phyloP scores from a whole-genome alignment of 1,140 invertebrate species.

The Amyelois transitella region DNA sequence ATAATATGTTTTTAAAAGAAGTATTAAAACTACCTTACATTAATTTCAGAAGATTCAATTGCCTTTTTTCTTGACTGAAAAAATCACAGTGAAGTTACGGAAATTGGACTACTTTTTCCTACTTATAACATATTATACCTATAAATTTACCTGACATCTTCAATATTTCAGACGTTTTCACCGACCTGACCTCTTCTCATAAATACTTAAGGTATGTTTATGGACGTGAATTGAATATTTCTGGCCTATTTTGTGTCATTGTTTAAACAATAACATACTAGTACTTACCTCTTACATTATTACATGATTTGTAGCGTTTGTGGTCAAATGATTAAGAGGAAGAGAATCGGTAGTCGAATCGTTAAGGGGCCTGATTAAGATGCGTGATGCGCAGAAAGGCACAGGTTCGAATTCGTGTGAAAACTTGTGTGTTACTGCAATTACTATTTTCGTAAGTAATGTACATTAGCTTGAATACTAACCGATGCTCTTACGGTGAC shows the following conservation, averaged over 20 bases:
- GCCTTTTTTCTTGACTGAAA: constrained; percentile 41
- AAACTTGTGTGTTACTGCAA: too few species aligned
- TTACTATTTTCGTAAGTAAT: too few species aligned
- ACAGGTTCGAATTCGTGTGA: too few species aligned
- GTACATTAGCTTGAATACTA: too few species aligned
- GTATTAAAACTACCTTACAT: too few species aligned
- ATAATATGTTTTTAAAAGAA: not conserved
- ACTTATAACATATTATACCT: constrained; percentile 66
- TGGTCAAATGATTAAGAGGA: too few species aligned
- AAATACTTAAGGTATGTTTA: constrained; percentile 45
- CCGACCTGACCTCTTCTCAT: constrained; percentile 61
- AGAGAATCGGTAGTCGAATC: too few species aligned
- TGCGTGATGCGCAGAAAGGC: too few species aligned
- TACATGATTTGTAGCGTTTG: too few species aligned
- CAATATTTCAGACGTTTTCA: constrained; percentile 71
- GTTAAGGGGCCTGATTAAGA: too few species aligned
- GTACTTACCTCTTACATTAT: not conserved
- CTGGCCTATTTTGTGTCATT: constrained; percentile 13
- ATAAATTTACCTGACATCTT: constrained; percentile 67
- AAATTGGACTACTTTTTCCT: constrained; percentile 44
- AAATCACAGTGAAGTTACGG: constrained; percentile 53
- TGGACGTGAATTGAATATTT: constrained; percentile 27
- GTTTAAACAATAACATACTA: constrained; percentile 5
- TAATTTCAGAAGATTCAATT: not conserved
- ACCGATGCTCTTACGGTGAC: too few species aligned